Conservation (phyloP, 1,140 invertebrate genomes). For the Odontomachus brunneus region DNA sequence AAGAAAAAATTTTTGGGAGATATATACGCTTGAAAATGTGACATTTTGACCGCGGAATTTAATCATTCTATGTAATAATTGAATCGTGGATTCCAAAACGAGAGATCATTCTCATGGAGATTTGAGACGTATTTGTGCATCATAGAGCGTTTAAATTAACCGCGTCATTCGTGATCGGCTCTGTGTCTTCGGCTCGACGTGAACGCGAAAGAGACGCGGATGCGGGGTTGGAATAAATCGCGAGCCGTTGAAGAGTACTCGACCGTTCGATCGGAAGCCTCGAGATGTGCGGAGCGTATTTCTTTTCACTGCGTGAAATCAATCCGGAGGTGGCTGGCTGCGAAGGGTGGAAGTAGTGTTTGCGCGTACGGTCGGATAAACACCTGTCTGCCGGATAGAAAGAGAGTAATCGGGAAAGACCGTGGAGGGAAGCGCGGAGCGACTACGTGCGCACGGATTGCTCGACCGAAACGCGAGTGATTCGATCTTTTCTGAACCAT, state of each 20-base stretch:
- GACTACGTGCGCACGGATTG: slow-evolving; percentile 63
- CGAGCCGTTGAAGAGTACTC: not conserved
- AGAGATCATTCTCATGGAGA: not conserved
- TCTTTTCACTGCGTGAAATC: slow-evolving; percentile 57
- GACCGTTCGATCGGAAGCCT: slow-evolving; percentile 1
- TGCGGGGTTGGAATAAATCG: not conserved
- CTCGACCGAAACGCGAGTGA: slow-evolving; percentile 74
- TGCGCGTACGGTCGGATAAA: slow-evolving; percentile 75
- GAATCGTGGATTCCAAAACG: not conserved
- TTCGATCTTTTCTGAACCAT: slow-evolving; percentile 81
- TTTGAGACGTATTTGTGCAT: not conserved
- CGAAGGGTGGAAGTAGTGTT: slow-evolving; percentile 64
- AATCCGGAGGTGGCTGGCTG: slow-evolving; percentile 60
- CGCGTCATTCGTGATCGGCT: not conserved
- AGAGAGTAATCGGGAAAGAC: slow-evolving; percentile 60
- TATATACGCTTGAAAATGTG: too few relatives aligned
- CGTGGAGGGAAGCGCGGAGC: slow-evolving; percentile 50
- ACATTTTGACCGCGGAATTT: not conserved
- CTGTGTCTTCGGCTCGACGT: not conserved
- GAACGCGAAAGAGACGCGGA: not conserved
- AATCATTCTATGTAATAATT: not conserved
- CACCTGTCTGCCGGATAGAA: slow-evolving; percentile 72
- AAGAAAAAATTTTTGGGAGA: too few relatives aligned
- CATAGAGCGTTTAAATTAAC: not conserved
- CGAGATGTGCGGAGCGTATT: slow-evolving; percentile 16